phyloP scores from a whole-genome alignment of 2,113 vertebrate species.

The Leptobrachium leishanense region DNA sequence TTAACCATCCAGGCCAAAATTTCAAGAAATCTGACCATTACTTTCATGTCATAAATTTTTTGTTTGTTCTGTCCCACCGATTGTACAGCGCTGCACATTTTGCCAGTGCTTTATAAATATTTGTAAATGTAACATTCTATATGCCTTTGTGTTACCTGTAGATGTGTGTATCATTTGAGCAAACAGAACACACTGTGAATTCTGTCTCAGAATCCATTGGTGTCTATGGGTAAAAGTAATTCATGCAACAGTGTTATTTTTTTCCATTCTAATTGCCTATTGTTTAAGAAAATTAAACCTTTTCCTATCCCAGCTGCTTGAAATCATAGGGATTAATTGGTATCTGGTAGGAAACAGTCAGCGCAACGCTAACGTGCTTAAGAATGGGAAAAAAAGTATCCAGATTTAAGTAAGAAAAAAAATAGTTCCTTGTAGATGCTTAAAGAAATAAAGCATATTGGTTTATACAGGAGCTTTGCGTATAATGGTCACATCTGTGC shows the following conservation, averaged over 20 bases:
- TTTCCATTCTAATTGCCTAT: slow-evolving; percentile 35
- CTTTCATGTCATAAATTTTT: too few species aligned
- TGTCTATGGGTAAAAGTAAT: neutral
- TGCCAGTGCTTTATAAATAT: too few species aligned
- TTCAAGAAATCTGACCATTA: too few species aligned
- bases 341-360: slow-evolving; percentile 37
- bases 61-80: too few species aligned
- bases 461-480: slow-evolving; percentile 64
- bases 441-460: slow-evolving; percentile 48
- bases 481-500: slow-evolving; percentile 67
- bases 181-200: neutral
- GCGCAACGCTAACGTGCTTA: slow-evolving; percentile 30
- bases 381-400: neutral
- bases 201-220: neutral
- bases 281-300: slow-evolving; percentile 43
- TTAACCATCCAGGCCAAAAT: too few species aligned
- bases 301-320: slow-evolving; percentile 29
- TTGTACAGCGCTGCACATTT: too few species aligned
- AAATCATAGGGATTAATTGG: slow-evolving; percentile 38
- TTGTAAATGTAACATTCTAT: too few species aligned
- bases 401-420: neutral
- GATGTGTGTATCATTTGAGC: neutral
- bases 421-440: slow-evolving; percentile 36
- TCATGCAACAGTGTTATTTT: slow-evolving; percentile 10
- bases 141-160: too few species aligned